Evolutionary conservation across 2,113 vertebrate species (phyloP).

Genomic region (Ameiurus melas): DNA sequence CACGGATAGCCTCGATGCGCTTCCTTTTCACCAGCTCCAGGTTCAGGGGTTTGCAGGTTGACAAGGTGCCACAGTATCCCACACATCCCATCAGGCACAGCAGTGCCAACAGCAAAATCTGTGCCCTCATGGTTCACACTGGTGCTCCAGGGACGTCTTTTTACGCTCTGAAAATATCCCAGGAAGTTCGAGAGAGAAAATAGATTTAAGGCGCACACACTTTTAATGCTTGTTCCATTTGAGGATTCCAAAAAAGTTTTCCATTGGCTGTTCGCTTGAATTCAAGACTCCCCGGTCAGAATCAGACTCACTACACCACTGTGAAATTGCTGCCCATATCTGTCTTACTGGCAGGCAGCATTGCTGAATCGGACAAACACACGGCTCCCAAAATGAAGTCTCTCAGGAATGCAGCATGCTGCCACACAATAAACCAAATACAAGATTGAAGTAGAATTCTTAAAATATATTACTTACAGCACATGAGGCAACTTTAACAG

Average conservation of each 20-base stretch:
- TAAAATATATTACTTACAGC: conserved; percentile 19
- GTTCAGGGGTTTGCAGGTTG: conserved; percentile 80
- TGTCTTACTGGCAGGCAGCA: conserved; percentile 30
- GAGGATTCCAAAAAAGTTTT: conserved; percentile 31
- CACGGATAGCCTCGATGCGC: conserved; percentile 80
- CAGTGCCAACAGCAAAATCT: conserved; percentile 52
- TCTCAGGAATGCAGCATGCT: conserved; percentile 37
- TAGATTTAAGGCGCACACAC: conserved; percentile 6
- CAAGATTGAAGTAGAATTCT: not conserved
- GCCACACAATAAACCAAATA: conserved; percentile 10
- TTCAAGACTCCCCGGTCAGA: conserved; percentile 34
- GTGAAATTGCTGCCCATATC: conserved; percentile 36
- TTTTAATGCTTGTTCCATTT: conserved; percentile 36
- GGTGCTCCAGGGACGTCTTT: not conserved
- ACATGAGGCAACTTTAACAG: not conserved
- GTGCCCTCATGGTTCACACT: conserved; percentile 50
- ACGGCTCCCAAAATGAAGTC: conserved; percentile 19
- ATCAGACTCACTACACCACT: conserved; percentile 39
- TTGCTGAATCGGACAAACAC: conserved; percentile 21
- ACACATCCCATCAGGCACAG: conserved; percentile 63
- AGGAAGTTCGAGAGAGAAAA: conserved; percentile 17
- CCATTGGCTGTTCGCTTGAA: conserved; percentile 26
- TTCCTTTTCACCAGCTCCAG: conserved; percentile 75
- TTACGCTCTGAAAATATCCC: conserved; percentile 22
- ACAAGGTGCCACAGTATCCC: conserved; percentile 61